phyloP scores from a whole-genome alignment of 2,797 vertebrate species.

The Falco naumanni region DNA sequence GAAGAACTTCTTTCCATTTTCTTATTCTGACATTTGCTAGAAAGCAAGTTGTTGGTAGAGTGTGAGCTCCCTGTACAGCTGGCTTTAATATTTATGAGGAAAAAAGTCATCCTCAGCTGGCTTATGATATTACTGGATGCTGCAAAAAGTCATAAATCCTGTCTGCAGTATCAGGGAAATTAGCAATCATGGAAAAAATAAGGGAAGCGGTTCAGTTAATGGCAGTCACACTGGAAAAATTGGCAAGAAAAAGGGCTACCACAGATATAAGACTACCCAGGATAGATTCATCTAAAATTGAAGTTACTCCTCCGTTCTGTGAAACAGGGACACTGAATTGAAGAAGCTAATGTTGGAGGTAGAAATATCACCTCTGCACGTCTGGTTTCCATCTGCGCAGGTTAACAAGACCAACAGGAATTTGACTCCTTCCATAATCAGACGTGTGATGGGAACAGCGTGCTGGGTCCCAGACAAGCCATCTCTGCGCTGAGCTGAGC shows the following conservation, averaged over 20 bases:
- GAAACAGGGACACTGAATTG: neutral
- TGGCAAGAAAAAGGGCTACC: neutral
- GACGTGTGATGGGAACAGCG: fast-evolving
- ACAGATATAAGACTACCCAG: neutral
- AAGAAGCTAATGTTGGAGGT: neutral
- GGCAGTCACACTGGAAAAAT: neutral
- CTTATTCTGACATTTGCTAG: neutral
- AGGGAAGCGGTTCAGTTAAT: neutral
- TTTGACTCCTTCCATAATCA: neutral
- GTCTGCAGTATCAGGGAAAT: neutral
- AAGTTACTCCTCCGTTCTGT: neutral
- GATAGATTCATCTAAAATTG: neutral
- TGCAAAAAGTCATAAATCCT: conserved; percentile 31
- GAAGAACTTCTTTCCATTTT: neutral
- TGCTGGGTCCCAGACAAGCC: neutral
- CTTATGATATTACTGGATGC: neutral
- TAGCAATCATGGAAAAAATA: neutral
- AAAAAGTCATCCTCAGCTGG: conserved; percentile 23
- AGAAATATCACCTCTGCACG: neutral
- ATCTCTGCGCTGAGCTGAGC: neutral
- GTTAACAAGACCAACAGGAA: neutral
- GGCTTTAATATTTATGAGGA: neutral
- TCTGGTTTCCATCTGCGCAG: neutral
- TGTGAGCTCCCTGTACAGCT: neutral
- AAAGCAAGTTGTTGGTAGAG: neutral